A percentile compares a stretch with the other conserved stretches of the same genome.
phyloP scores from a whole-genome alignment of 2,888 invertebrate species.

The Orchesellides sinensis region DNA sequence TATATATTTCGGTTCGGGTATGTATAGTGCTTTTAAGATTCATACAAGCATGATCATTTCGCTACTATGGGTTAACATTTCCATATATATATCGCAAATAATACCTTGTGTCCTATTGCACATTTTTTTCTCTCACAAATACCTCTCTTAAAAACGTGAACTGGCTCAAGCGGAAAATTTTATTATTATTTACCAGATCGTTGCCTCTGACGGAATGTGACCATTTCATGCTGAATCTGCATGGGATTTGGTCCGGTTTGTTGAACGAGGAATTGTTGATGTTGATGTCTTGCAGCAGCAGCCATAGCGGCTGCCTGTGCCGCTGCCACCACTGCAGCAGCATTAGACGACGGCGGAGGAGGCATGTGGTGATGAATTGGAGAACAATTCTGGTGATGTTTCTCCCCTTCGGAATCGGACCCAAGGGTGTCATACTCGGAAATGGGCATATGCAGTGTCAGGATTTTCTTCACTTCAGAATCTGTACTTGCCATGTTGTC shows the following conservation, averaged over 20 bases:
- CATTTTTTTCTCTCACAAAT: neutral
- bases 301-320: conserved; percentile 46
- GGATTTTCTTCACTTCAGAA: conserved; percentile 95
- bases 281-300: conserved; percentile 36
- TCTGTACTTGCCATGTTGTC: conserved; percentile 90
- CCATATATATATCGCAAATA: neutral
- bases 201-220: conserved; percentile 73
- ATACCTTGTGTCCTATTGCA: neutral
- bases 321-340: conserved; percentile 22
- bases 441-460: conserved; percentile 94
- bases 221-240: conserved; percentile 73
- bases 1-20: too few relatives aligned
- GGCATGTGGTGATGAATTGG: conserved; percentile 67
- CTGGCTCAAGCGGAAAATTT: conserved; percentile 40
- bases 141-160: neutral
- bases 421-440: conserved; percentile 84
- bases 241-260: conserved; percentile 60
- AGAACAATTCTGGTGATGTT: conserved; percentile 75
- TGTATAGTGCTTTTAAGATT: neutral
- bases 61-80: neutral
- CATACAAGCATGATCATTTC: conserved; percentile 17
- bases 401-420: conserved; percentile 85
- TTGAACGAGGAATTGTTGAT: conserved; percentile 50
- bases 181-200: conserved; percentile 68
- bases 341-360: too few relatives aligned